These are phyloP conservation scores for Delia radicum DNA, from an alignment of 1,140 invertebrate genomes.

Conservation along the genomic window DNA sequence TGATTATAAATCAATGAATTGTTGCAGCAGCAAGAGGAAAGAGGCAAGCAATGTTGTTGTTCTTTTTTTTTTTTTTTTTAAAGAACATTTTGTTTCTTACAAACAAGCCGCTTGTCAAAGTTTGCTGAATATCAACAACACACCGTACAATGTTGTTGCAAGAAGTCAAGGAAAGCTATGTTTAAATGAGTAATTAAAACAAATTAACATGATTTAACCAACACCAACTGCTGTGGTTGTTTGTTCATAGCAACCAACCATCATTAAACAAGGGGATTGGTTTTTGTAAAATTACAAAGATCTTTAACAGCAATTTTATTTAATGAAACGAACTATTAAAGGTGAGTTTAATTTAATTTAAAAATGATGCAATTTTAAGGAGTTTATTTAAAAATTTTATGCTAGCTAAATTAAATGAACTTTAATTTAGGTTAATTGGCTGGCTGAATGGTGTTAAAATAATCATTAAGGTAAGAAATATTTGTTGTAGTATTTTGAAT, in stretches of 20 bases:
- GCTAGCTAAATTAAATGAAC: neutral
- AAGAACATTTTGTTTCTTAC: neutral
- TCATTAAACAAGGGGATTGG: neutral
- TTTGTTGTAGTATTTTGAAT: neutral
- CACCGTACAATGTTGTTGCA: neutral
- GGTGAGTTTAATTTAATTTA: neutral
- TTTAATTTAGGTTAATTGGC: neutral
- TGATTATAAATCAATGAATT: neutral
- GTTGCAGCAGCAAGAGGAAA: neutral
- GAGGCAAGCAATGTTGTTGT: neutral
- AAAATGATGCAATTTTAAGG: neutral
- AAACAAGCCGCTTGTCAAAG: neutral
- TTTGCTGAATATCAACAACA: too few relatives aligned
- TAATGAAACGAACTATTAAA: too few relatives aligned
- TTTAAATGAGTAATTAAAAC: neutral
- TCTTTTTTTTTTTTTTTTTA: neutral
- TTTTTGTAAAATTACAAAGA: neutral
- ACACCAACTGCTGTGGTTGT: neutral
- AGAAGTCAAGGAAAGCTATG: neutral
- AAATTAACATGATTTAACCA: slow-evolving; percentile 2
- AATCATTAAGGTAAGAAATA: neutral
- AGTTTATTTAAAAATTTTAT: neutral
- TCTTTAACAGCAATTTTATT: neutral
- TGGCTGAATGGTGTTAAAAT: neutral
- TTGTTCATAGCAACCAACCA: too few relatives aligned